Evolutionary conservation across 2,888 invertebrate species (phyloP).

Genomic region (Conops quadrifasciatus): DNA sequence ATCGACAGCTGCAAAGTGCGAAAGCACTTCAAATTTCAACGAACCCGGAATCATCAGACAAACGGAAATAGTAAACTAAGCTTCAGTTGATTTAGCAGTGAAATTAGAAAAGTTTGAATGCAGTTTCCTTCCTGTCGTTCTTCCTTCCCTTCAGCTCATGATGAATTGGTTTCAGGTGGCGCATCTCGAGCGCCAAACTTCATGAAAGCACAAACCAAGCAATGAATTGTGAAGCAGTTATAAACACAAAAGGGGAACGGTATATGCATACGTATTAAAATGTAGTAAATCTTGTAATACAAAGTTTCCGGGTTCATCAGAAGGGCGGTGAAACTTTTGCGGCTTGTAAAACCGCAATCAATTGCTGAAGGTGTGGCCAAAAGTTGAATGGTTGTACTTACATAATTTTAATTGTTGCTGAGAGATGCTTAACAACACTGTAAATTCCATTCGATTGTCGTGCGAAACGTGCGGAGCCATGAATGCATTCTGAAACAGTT

Average conservation of each 20-base stretch:
- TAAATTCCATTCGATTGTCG: too few species aligned
- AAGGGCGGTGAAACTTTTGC: too few species aligned
- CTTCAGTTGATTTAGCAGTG: slow-evolving; percentile 14
- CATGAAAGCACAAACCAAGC: too few species aligned
- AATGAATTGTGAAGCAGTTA: slow-evolving; percentile 16
- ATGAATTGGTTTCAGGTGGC: slow-evolving; percentile 8
- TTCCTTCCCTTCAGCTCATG: too few species aligned
- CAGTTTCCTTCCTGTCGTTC: slow-evolving; percentile 8
- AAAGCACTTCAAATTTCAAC: neutral
- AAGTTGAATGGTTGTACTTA: neutral
- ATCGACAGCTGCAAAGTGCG: slow-evolving; percentile 1
- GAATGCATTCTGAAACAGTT: too few species aligned
- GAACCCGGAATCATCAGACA: too few species aligned
- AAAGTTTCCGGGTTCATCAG: neutral
- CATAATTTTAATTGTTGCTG: neutral
- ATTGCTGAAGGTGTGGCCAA: neutral
- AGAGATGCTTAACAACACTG: too few species aligned
- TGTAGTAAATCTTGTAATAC: neutral
- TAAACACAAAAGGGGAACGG: neutral
- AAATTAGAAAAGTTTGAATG: slow-evolving; percentile 23
- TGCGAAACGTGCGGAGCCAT: too few species aligned
- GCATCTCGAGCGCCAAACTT: slow-evolving; percentile 18
- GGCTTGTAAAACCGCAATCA: too few species aligned
- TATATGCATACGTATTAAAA: neutral
- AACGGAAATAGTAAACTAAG: slow-evolving; percentile 2